Conservation (phyloP, 2,797 vertebrate species). For the Protosalanx chinensis region DNA sequence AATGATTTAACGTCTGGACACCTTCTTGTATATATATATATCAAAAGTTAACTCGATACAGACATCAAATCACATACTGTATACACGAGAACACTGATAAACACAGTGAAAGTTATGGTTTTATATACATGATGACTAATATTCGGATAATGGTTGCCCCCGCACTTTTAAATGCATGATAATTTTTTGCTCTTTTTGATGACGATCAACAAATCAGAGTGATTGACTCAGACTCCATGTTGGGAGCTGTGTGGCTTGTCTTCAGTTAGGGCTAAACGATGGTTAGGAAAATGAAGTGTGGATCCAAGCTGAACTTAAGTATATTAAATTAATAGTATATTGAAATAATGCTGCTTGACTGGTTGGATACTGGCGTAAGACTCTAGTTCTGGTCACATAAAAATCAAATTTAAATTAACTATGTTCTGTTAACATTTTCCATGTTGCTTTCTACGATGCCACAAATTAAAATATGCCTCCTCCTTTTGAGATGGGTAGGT, state of each 20-base stretch:
- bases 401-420: neutral
- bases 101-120: slow-evolving; percentile 59
- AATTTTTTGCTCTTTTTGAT: neutral
- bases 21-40: slow-evolving; percentile 39
- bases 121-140: slow-evolving; percentile 73
- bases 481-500: neutral
- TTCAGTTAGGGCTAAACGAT: too few relatives aligned
- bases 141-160: slow-evolving; percentile 92
- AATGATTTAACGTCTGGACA: slow-evolving; percentile 74
- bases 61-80: slow-evolving; percentile 37
- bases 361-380: neutral
- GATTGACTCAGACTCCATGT: neutral
- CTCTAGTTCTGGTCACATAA: neutral
- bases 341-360: neutral
- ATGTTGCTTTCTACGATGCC: neutral
- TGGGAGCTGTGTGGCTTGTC: too few relatives aligned
- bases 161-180: slow-evolving; percentile 65
- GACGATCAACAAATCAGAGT: too few relatives aligned
- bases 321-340: neutral
- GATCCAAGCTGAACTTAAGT: neutral
- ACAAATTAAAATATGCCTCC: neutral
- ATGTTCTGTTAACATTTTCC: neutral
- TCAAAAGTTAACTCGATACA: slow-evolving; percentile 57
- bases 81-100: slow-evolving; percentile 48
- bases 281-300: too few relatives aligned